These are phyloP conservation scores for Pseudolycoriella hygida DNA, from an alignment of 2,888 invertebrate genomes.

Conservation along the genomic window DNA sequence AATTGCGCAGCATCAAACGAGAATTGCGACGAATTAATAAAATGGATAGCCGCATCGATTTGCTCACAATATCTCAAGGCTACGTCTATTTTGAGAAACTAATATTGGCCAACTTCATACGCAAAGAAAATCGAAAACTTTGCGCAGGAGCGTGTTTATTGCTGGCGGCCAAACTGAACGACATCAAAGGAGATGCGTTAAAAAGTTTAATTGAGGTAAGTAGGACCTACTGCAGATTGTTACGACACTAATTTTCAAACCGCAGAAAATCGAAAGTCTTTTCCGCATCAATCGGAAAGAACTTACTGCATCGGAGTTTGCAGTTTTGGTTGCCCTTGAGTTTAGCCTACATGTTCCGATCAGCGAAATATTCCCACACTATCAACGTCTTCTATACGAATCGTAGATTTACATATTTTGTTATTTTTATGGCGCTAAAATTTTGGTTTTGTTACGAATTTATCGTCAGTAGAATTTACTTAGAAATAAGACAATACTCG, in stretches of 20 bases:
- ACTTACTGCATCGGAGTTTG: slow-evolving; percentile 80
- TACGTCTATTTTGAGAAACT: slow-evolving; percentile 98
- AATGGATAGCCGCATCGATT: slow-evolving; percentile 63
- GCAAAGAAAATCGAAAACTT: slow-evolving; percentile 87
- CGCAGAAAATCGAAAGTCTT: slow-evolving; percentile 73
- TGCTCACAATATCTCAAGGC: slow-evolving; percentile 85
- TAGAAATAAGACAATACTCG: no score
- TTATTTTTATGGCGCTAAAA: no score
- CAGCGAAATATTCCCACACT: slow-evolving; percentile 85
- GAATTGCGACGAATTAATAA: slow-evolving; percentile 90
- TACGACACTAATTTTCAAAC: slow-evolving; percentile 6
- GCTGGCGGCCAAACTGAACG: slow-evolving; percentile 90
- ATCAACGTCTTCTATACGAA: slow-evolving; percentile 82
- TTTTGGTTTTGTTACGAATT: no score
- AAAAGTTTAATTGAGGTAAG: slow-evolving; percentile 74
- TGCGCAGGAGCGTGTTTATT: slow-evolving; percentile 91
- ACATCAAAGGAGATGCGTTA: slow-evolving; percentile 79
- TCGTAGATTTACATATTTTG: slow-evolving; percentile 34
- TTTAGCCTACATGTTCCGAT: slow-evolving; percentile 86
- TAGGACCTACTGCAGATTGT: background rate
- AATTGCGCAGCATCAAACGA: slow-evolving; percentile 85
- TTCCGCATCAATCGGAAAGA: slow-evolving; percentile 85
- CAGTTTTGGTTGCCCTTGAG: slow-evolving; percentile 83
- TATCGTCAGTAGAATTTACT: no score
- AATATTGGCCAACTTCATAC: slow-evolving; percentile 77